phyloP scores from a whole-genome alignment of 2,113 vertebrate species.

The Bagarius yarrelli region DNA sequence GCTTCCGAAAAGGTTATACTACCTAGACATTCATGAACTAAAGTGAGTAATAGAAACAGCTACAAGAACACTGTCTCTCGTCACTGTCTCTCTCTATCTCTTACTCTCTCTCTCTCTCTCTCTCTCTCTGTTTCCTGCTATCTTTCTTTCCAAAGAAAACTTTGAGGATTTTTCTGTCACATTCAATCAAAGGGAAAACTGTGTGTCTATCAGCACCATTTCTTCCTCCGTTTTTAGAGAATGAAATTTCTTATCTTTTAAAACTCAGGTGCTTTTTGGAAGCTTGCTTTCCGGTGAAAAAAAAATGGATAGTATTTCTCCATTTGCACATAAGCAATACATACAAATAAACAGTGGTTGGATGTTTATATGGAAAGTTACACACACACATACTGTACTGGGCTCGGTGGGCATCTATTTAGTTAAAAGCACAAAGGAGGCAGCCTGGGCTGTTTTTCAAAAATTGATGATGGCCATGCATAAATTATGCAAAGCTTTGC shows the following conservation, averaged over 20 bases:
- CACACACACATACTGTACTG: constrained; percentile 45
- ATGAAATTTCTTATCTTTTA: constrained; percentile 45
- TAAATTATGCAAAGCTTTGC: constrained; percentile 82
- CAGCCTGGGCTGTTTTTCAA: constrained; percentile 69
- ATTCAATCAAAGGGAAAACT: constrained; percentile 36
- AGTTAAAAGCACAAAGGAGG: constrained; percentile 70
- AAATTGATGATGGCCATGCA: constrained; percentile 78
- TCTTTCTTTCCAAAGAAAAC: not conserved
- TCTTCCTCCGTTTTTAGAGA: not conserved
- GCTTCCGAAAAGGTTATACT: constrained; percentile 37
- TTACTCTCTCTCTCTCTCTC: not conserved
- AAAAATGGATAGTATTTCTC: not conserved
- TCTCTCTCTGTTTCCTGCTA: not conserved
- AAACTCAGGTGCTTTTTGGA: constrained; percentile 50
- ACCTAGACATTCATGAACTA: constrained; percentile 30
- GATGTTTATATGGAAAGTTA: constrained; percentile 58
- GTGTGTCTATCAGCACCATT: not conserved
- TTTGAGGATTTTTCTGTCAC: constrained; percentile 20
- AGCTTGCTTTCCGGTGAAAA: not conserved
- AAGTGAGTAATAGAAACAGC: not conserved
- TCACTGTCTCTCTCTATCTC: not conserved
- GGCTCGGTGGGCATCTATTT: constrained; percentile 65
- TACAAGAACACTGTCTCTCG: not conserved
- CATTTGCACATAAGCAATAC: constrained; percentile 16
- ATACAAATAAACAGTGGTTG: constrained; percentile 49